These are phyloP conservation scores for Aratinga solstitialis DNA, from an alignment of 2,797 vertebrate species.

Conservation along the genomic window DNA sequence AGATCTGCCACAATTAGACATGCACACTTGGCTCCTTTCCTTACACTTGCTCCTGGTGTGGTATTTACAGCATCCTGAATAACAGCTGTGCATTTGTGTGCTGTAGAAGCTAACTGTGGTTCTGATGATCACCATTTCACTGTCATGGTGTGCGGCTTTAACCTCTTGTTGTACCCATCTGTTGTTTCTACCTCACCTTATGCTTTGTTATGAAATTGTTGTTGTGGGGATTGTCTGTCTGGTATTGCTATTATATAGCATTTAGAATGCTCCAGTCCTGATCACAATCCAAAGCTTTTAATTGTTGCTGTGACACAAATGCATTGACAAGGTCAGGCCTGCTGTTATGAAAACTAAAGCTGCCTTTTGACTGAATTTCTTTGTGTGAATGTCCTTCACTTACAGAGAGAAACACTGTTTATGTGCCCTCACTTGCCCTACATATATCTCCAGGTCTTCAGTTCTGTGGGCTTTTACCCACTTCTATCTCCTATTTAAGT, in stretches of 20 bases:
- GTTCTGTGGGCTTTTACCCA: not conserved
- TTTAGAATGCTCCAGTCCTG: not conserved
- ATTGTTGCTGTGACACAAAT: not conserved
- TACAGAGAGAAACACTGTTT: not conserved
- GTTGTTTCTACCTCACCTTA: conserved; percentile 22
- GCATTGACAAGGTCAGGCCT: not conserved
- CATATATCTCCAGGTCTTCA: rapidly evolving
- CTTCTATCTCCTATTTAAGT: not conserved
- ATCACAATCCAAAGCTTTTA: conserved; percentile 1
- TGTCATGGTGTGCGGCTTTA: not conserved
- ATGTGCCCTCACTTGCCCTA: not conserved
- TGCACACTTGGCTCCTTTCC: not conserved
- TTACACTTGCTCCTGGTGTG: not conserved
- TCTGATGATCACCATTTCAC: not conserved
- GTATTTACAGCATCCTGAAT: not conserved
- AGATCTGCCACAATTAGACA: not conserved
- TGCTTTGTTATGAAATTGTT: not conserved
- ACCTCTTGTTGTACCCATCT: not conserved
- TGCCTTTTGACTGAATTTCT: not conserved
- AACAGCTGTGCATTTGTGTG: not conserved
- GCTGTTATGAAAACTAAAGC: not conserved
- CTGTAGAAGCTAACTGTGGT: not conserved
- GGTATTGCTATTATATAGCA: not conserved
- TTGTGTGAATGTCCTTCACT: not conserved
- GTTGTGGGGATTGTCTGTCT: not conserved